A percentile compares a stretch with the other conserved stretches of the same genome.
These are phyloP conservation scores for Malthinus flaveolus DNA, from an alignment of 2,888 invertebrate species.

Conservation along the genomic window DNA sequence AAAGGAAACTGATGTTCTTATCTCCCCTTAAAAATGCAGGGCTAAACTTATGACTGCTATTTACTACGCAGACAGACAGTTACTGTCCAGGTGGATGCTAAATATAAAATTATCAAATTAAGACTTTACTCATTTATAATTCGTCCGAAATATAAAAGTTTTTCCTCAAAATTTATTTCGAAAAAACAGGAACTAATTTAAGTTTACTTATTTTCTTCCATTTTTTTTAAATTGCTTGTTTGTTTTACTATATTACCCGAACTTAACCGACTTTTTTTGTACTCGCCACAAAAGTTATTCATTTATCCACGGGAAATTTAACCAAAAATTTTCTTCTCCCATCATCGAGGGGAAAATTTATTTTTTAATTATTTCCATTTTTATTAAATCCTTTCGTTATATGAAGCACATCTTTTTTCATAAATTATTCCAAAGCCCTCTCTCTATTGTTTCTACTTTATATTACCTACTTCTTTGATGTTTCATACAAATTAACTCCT, in stretches of 20 bases:
- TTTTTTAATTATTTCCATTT: no score
- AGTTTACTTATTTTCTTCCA: no score
- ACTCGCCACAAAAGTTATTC: no score
- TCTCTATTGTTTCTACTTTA: slow-evolving; percentile 5
- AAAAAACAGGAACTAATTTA: no score
- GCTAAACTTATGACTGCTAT: slow-evolving; percentile 35
- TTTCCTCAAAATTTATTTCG: no score
- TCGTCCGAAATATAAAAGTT: no score
- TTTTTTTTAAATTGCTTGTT: no score
- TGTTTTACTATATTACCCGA: no score
- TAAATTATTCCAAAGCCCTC: neutral
- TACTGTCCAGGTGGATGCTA: slow-evolving; percentile 22
- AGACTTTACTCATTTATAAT: slow-evolving; percentile 4
- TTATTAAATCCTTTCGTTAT: slow-evolving; percentile 3
- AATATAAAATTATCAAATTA: slow-evolving; percentile 7
- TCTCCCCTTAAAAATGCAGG: slow-evolving; percentile 35
- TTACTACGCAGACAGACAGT: slow-evolving; percentile 26
- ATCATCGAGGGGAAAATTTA: no score
- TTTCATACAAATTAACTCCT: slow-evolving; percentile 1
- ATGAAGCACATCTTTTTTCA: neutral
- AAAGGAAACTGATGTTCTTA: slow-evolving; percentile 48
- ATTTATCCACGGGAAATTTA: no score
- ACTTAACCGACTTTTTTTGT: no score
- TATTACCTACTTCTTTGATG: slow-evolving; percentile 5
- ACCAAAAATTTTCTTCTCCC: no score